Base-by-base conservation (phyloP, 2,888 invertebrate genomes). In the Pherbina coryleti region DNA sequence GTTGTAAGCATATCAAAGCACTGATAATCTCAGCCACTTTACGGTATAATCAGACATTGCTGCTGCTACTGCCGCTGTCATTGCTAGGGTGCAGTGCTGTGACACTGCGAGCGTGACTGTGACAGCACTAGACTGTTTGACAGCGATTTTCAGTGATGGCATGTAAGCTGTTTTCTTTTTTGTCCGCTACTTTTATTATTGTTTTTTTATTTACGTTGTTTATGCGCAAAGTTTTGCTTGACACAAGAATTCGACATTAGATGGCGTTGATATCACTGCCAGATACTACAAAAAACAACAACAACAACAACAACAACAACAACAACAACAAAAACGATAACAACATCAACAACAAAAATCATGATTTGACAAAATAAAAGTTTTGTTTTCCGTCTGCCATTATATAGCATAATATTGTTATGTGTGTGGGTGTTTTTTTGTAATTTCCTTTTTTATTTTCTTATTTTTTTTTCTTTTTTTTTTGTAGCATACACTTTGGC, bases 401-500 rank as follows among this genome's bases (percentile, higher is more conserved):
- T 25, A 69, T 51, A 51, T 51, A 44, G 11, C 44, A 44, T 44
- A 44, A 44, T 44, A 44, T 44, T 44, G 44, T 44, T 11, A 44
- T 44, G 44, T 44, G 14, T 44, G 44, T 37, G 8, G n/a, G n/a
- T 11, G 44, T 44, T 44, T 44, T 44, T 44, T 44, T 8, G 37
- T 8, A 37, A 37, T 37, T 37, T 37, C 37, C 31, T 31, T 4
- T 31, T 4, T 31, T 31, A 31, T 31, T 37, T 37, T 37, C 8
- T 44, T 44, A 1, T 44, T 11, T 2, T 44, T 44, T 11, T 44
- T 14, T 31, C 28, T 7, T 22, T 60, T 4, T n/a, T 51, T 74
- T 73, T 37, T 71, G 22, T 53, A 76, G 80, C 76, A 81, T 77
- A 80, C 78, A 83, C 84, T 85, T 86, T 85, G 85, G 86, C 84